Conservation (phyloP, 2,113 vertebrate species). For the Podarcis muralis region DNA sequence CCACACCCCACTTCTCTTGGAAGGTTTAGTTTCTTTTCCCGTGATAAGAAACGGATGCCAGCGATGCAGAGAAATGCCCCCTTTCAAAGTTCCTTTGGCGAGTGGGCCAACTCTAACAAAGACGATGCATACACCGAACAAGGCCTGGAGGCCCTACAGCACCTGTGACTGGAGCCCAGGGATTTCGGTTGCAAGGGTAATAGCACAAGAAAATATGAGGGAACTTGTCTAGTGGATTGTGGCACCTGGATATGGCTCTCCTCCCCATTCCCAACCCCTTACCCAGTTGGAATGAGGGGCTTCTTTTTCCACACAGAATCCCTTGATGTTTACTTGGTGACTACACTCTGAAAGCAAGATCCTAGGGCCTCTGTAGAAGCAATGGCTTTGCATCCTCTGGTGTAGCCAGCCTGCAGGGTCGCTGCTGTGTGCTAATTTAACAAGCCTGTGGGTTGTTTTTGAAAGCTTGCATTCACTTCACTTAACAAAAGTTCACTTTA, state of each 20-base stretch:
- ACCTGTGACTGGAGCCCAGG: slow-evolving; percentile 80
- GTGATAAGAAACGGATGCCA: slow-evolving; percentile 87
- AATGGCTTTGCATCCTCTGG: slow-evolving; percentile 50
- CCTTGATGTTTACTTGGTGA: slow-evolving; percentile 50
- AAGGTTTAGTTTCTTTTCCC: slow-evolving; percentile 99
- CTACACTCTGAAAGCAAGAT: slow-evolving; percentile 50
- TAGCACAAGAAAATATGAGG: neutral
- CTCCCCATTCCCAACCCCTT: slow-evolving; percentile 28
- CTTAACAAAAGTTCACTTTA: slow-evolving; percentile 59
- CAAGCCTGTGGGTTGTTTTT: slow-evolving; percentile 32
- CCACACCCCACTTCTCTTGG: neutral
- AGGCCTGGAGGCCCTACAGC: slow-evolving; percentile 93
- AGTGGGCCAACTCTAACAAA: slow-evolving; percentile 83
- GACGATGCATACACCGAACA: slow-evolving; percentile 89
- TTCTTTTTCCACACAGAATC: slow-evolving; percentile 4
- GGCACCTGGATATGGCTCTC: neutral
- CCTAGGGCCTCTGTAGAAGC: slow-evolving; percentile 46
- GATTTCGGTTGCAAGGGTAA: neutral
- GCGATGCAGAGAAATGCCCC: slow-evolving; percentile 71
- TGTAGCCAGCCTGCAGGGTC: slow-evolving; percentile 53
- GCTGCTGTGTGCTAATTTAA: slow-evolving; percentile 63
- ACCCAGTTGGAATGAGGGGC: neutral
- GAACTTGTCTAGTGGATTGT: neutral
- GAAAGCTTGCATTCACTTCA: slow-evolving; percentile 61
- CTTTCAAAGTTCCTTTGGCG: slow-evolving; percentile 78